Evolutionary conservation across 2,113 vertebrate genomes (phyloP).

Genomic region (human): GRCh38 chr7:8225001-8225500

Average conservation of each 20-base stretch:
- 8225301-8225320: background rate
- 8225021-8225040: background rate
- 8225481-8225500: background rate
- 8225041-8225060: background rate
- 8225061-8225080: constrained; percentile 7
- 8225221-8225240: background rate
- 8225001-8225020: background rate
- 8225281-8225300: background rate
- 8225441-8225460: background rate
- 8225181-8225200: background rate
- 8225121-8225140: constrained; percentile 7
- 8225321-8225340: background rate
- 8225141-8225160: background rate
- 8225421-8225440: background rate
- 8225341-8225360: background rate
- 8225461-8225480: background rate
- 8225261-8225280: background rate
- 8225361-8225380: background rate
- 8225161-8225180: background rate
- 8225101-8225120: background rate
- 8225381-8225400: background rate
- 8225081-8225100: background rate
- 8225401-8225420: background rate
- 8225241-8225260: background rate
- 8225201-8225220: background rate